Evolutionary conservation across 2,888 invertebrate species (phyloP), one percentile per base, ranked within the genome.

Genomic region (Lasius platythorax): DNA sequence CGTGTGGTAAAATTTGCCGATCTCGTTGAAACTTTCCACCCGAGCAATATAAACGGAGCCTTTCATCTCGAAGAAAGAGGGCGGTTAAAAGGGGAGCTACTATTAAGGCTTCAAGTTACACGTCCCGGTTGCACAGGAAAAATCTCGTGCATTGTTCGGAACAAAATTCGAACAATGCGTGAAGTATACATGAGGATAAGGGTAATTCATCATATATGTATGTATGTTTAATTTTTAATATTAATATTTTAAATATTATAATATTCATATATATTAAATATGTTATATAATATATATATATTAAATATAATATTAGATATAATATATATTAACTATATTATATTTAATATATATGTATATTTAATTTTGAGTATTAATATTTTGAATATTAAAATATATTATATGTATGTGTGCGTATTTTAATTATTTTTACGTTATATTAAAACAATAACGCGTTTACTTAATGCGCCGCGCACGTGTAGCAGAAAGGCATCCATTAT

Each of bases 401-500:
- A 30, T 33, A 33, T 33, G 43, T 43, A 43, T 12, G 8, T 23
- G 11, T 18, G 6, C 6, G n/a, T n/a, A 30, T 43, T 61, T 18
- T 46, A 63, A 64, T 75, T 67, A 12, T 50, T 58, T 43, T 78
- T 67, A 9, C 23, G 12, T 68, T 66, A 68, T 40, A 78, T 68
- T 68, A 56, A 67, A 3, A 28, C 28, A 15, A 64, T 56, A 67
- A 78, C 40, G 18, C 18, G 28, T 76, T 66, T 46, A 46, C 18
- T 67, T 67, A 23, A 23, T 5, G 46, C n/a, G 12, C 6, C 40
- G 6, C 40, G 6, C 61, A 78, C 28, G 53, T 53, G 68, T 5
- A 40, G 3, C 28, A 53, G 37, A 46, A 37, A 67, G 43, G 67
- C 40, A 50, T 78, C 78, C 78, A 78, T 78, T 78, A 78, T 67